A percentile compares a stretch with the other conserved stretches of the same genome.
phyloP scores from a whole-genome alignment of 2,888 invertebrate species.

The Reticulitermes lucifugus region DNA sequence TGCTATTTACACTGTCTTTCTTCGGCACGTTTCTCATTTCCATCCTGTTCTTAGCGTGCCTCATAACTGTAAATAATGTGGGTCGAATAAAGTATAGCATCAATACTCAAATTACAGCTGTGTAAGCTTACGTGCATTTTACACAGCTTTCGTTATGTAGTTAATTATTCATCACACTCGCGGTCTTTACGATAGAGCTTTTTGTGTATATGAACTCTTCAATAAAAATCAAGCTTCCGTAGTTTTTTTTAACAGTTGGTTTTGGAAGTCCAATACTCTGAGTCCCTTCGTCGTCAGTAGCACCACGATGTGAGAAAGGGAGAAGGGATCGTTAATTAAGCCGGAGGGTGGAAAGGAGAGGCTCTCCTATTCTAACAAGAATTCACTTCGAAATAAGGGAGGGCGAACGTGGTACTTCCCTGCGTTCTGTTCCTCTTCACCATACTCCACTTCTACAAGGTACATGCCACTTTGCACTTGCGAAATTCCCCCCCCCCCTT shows the following conservation, averaged over 20 bases:
- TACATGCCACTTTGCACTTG: slow-evolving; percentile 35
- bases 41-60: background rate
- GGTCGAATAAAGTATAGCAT: background rate
- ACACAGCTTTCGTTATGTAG: background rate
- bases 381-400: slow-evolving; percentile 14
- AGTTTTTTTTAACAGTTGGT: slow-evolving; percentile 14
- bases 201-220: slow-evolving; percentile 12
- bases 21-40: background rate
- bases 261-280: slow-evolving; percentile 5
- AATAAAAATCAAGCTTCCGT: slow-evolving; percentile 22
- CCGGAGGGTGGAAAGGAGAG: slow-evolving; percentile 17
- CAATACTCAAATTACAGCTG: background rate
- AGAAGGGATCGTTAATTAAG: slow-evolving; percentile 36
- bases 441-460: background rate
- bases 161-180: background rate
- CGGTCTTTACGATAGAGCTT: background rate
- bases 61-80: background rate
- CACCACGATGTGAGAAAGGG: slow-evolving; percentile 21
- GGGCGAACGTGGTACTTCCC: slow-evolving; percentile 4
- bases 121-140: background rate
- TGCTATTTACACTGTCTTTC: background rate
- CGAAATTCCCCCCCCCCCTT: slow-evolving; percentile 13
- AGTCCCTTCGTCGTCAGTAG: background rate
- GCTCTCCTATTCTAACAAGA: background rate
- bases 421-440: background rate